Evolutionary conservation across 1,140 invertebrate genomes (phyloP).

Genomic region (Paramacrobiotus metropolitanus): DNA sequence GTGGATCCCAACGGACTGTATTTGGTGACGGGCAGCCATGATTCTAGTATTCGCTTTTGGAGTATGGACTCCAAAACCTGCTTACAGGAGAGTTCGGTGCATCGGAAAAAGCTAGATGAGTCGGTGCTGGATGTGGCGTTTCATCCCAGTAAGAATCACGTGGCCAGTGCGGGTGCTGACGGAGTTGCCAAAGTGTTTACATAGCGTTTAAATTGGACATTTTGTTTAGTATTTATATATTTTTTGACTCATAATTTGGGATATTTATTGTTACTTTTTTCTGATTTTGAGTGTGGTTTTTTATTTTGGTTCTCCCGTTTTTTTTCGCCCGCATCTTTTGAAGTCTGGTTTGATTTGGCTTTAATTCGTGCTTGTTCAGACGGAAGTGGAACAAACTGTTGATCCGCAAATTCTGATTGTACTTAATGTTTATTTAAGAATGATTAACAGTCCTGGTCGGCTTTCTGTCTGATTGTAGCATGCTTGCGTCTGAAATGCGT

Average conservation of each 20-base stretch:
- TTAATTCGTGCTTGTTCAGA: too few species aligned
- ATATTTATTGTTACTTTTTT: not conserved
- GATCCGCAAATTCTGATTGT: too few species aligned
- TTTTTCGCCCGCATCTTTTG: too few species aligned
- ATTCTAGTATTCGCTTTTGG: constrained; percentile 96
- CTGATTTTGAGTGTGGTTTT: not conserved
- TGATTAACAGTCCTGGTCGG: too few species aligned
- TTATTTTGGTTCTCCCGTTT: too few species aligned
- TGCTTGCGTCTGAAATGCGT: too few species aligned
- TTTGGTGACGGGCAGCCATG: constrained; percentile 89
- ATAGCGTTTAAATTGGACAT: constrained; percentile 13
- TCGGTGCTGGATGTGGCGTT: constrained; percentile 97
- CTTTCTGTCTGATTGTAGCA: too few species aligned
- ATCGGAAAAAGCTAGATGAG: constrained; percentile 98
- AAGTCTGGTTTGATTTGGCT: too few species aligned
- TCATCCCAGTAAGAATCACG: constrained; percentile 90
- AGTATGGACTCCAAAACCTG: constrained; percentile 95
- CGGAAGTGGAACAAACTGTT: too few species aligned
- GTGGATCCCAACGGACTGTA: constrained; percentile 94
- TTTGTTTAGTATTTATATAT: not conserved
- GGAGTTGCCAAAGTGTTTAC: constrained; percentile 84
- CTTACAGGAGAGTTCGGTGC: constrained; percentile 96
- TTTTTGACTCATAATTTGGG: not conserved
- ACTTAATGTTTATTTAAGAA: too few species aligned
- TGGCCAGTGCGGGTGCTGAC: constrained; percentile 93